Evolutionary conservation across 2,888 invertebrate genomes (phyloP).

Genomic region (Polydrusus tereticollis): DNA sequence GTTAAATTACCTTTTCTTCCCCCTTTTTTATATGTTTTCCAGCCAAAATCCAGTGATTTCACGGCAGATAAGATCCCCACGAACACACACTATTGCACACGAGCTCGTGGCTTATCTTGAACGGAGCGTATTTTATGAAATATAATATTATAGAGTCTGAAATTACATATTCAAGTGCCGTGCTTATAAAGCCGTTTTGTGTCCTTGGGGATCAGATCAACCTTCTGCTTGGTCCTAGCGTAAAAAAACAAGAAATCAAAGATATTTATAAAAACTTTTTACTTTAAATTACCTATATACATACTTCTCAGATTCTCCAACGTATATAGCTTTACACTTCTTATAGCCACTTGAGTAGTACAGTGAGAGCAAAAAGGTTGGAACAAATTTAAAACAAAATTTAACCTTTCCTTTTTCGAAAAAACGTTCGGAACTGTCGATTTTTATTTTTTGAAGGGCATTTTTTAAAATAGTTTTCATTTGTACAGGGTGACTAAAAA

Average conservation of each 20-base stretch:
- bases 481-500: too few species aligned
- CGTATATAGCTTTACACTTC: too few species aligned
- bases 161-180: conserved; percentile 9
- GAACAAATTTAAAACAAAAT: too few species aligned
- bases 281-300: too few species aligned
- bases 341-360: too few species aligned
- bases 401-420: too few species aligned
- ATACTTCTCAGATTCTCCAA: too few species aligned
- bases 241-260: not conserved
- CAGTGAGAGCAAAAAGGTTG: too few species aligned
- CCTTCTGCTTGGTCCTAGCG: not conserved
- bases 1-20: not conserved
- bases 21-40: not conserved
- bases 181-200: not conserved
- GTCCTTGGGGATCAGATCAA: not conserved
- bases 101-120: conserved; percentile 1
- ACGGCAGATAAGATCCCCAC: not conserved
- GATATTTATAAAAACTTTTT: too few species aligned
- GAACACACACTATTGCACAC: not conserved
- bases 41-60: not conserved
- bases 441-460: too few species aligned
- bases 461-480: too few species aligned
- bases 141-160: not conserved
- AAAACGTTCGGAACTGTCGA: too few species aligned
- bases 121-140: conserved; percentile 2